Evolutionary conservation across 2,888 invertebrate genomes (phyloP).

Genomic region (Coelopa pilipes): DNA sequence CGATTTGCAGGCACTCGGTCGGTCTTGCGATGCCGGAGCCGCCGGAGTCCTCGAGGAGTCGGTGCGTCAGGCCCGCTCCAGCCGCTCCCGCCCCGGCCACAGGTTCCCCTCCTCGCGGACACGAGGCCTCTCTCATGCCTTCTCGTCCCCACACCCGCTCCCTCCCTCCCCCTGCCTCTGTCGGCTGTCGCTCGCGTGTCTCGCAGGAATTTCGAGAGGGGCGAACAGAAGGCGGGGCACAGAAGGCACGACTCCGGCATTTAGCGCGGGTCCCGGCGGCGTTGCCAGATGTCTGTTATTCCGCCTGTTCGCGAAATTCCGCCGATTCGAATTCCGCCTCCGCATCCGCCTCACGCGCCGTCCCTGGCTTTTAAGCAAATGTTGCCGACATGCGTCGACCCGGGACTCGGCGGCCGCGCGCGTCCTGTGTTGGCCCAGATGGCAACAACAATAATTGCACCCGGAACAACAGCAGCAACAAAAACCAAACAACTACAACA

Average conservation of each 20-base stretch:
- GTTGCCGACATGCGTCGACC: constrained; percentile 24
- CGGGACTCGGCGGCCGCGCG: neutral
- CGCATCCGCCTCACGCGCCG: no score
- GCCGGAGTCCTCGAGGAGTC: no score
- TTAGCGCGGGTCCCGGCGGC: constrained; percentile 14
- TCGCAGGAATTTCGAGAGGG: neutral
- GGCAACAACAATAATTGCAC: neutral
- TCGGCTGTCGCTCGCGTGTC: neutral
- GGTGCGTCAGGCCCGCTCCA: no score
- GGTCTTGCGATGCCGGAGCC: no score
- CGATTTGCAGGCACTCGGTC: no score
- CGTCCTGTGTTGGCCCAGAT: neutral
- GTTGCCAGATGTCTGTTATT: constrained; percentile 20
- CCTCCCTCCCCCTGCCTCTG: neutral
- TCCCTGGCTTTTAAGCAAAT: neutral
- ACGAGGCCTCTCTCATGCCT: neutral
- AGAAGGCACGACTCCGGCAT: neutral
- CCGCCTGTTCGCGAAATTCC: neutral
- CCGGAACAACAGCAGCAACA: no score
- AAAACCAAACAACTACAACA: no score
- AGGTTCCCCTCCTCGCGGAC: no score
- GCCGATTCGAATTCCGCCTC: neutral
- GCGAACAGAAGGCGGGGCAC: neutral
- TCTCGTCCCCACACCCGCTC: neutral
- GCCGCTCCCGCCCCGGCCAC: no score